phyloP scores from a whole-genome alignment of 2,113 vertebrate species.

The Thinocorus orbignyianus region DNA sequence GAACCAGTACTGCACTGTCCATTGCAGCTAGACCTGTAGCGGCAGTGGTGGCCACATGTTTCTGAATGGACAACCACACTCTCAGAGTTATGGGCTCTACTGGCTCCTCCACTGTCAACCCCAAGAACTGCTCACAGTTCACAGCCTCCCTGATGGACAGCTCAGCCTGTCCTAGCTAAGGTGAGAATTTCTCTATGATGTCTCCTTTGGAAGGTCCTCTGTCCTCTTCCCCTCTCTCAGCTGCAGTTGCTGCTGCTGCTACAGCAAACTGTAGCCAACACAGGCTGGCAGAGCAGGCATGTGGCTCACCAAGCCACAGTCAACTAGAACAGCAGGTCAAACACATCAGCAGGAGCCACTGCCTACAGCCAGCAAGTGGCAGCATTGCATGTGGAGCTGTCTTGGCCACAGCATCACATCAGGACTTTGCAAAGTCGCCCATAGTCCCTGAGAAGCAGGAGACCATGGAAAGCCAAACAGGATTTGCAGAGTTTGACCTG shows the following conservation, averaged over 20 bases:
- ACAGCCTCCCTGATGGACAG: not conserved
- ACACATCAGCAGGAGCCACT: not conserved
- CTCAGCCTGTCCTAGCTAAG: not conserved
- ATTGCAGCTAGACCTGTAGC: not conserved
- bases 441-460: not conserved
- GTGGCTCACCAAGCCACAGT: not conserved
- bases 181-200: not conserved
- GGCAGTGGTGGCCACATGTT: not conserved
- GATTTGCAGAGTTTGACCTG: not conserved
- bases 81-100: not conserved
- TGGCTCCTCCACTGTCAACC: not conserved
- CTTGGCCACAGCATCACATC: not conserved
- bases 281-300: not conserved
- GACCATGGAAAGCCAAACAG: not conserved
- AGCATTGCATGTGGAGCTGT: rapidly evolving
- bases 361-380: not conserved
- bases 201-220: not conserved
- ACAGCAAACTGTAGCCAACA: not conserved
- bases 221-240: not conserved
- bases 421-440: not conserved
- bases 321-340: not conserved
- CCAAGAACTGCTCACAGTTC: not conserved
- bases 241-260: not conserved
- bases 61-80: not conserved
- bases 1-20: not conserved